These are phyloP conservation scores for Caerostris extrusa DNA, from an alignment of 1,140 invertebrate species.

Conservation along the genomic window DNA sequence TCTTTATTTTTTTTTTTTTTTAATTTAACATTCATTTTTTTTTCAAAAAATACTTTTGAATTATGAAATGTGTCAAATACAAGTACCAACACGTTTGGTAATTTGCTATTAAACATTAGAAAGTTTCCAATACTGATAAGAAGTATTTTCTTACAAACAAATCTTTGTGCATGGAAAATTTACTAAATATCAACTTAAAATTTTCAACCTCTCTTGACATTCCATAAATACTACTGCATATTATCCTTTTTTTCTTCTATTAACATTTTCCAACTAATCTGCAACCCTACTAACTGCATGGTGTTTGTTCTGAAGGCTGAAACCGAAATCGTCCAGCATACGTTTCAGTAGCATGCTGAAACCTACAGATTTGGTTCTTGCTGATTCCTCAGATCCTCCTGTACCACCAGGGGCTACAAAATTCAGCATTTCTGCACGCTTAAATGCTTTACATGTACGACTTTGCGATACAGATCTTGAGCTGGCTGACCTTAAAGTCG, in stretches of 20 bases:
- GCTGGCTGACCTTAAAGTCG: constrained; percentile 85
- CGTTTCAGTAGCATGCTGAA: not conserved
- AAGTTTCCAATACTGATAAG: too few relatives aligned
- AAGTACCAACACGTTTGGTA: too few relatives aligned
- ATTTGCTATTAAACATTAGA: too few relatives aligned
- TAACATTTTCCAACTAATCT: not conserved
- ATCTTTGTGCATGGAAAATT: too few relatives aligned
- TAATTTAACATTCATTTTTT: too few relatives aligned
- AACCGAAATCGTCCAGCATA: constrained; percentile 44
- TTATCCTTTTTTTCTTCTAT: not conserved
- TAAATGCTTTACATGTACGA: constrained; percentile 84
- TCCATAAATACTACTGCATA: not conserved
- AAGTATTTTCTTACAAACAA: not conserved
- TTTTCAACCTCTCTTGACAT: too few relatives aligned
- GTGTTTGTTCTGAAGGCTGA: constrained; percentile 27
- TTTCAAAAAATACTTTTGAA: too few relatives aligned
- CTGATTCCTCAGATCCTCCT: constrained; percentile 84
- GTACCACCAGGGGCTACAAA: constrained; percentile 89
- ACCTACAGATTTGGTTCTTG: constrained; percentile 78
- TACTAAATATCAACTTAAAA: too few relatives aligned
- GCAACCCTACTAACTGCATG: not conserved
- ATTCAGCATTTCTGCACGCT: constrained; percentile 88
- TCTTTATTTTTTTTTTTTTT: too few relatives aligned
- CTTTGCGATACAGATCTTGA: constrained; percentile 88
- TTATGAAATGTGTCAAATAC: too few relatives aligned